A percentile compares a stretch with the other conserved stretches of the same genome.
phyloP scores from a whole-genome alignment of 2,797 vertebrate species.

The Tauraco hartlaubi region DNA sequence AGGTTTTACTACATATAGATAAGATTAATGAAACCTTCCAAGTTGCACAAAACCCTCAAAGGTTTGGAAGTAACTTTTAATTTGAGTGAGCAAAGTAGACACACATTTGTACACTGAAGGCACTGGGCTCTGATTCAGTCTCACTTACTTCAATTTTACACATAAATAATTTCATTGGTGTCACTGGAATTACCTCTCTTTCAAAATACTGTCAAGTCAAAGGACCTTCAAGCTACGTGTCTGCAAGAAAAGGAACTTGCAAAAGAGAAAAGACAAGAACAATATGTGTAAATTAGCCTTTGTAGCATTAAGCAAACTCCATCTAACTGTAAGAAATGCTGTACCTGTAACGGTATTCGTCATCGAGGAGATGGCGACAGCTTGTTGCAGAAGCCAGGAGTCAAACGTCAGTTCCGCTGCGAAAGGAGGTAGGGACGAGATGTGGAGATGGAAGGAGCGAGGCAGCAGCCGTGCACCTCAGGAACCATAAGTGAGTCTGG shows the following conservation, averaged over 20 bases:
- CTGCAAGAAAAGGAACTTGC: background rate
- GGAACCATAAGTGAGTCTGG: background rate
- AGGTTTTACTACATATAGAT: conserved; percentile 57
- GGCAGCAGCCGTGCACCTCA: background rate
- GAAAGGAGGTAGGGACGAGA: background rate
- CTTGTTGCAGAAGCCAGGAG: background rate
- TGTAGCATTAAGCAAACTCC: background rate
- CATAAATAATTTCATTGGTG: background rate
- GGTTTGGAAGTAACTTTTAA: background rate
- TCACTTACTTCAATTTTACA: background rate
- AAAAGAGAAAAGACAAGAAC: background rate
- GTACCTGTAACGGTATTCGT: background rate
- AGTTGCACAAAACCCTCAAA: conserved; percentile 29
- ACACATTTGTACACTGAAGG: background rate
- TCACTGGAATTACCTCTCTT: background rate
- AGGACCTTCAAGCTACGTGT: background rate
- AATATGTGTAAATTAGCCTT: background rate
- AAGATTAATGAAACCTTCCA: conserved; percentile 55
- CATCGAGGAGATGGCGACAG: background rate
- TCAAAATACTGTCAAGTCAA: background rate
- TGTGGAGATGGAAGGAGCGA: background rate
- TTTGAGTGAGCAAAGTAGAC: background rate
- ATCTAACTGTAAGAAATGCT: background rate
- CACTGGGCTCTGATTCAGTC: background rate
- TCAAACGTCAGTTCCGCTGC: background rate